Evolutionary conservation across 1,140 invertebrate genomes (phyloP).

Genomic region (Anagrus nilaparvatae): DNA sequence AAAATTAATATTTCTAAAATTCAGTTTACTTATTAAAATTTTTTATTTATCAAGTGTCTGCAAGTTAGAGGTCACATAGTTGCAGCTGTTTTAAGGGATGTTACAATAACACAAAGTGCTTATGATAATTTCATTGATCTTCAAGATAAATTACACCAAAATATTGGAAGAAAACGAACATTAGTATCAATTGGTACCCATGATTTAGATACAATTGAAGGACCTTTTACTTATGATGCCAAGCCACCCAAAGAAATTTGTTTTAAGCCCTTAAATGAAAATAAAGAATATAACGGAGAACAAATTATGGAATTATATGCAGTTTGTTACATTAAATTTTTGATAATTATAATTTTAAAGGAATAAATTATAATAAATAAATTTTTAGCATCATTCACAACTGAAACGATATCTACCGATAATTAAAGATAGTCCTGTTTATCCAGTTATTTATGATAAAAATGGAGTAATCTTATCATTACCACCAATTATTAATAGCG

Average conservation of each 20-base stretch:
- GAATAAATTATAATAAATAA: background rate
- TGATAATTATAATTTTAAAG: background rate
- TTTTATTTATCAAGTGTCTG: conserved; percentile 52
- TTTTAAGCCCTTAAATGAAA: conserved; percentile 89
- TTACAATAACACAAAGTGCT: conserved; percentile 70
- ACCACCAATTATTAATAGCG: conserved; percentile 96
- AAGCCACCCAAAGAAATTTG: conserved; percentile 76
- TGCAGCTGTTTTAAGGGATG: conserved; percentile 78
- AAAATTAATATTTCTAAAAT: too few relatives aligned
- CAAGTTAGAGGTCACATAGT: conserved; percentile 81
- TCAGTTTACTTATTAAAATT: too few relatives aligned
- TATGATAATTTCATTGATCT: conserved; percentile 89
- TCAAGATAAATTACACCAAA: conserved; percentile 99
- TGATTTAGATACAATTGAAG: conserved; percentile 88
- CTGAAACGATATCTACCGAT: conserved; percentile 92
- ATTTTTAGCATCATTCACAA: conserved; percentile 71
- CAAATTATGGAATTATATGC: conserved; percentile 90
- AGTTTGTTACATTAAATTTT: conserved; percentile 36
- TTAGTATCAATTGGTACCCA: conserved; percentile 97
- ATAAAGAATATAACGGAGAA: conserved; percentile 67
- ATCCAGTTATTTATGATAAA: conserved; percentile 92
- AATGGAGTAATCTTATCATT: conserved; percentile 87
- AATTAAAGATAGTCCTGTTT: conserved; percentile 86
- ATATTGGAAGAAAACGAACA: conserved; percentile 83
- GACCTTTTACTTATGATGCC: conserved; percentile 91